phyloP scores from a whole-genome alignment of 1,140 invertebrate genomes.

The Bombus pascuorum region DNA sequence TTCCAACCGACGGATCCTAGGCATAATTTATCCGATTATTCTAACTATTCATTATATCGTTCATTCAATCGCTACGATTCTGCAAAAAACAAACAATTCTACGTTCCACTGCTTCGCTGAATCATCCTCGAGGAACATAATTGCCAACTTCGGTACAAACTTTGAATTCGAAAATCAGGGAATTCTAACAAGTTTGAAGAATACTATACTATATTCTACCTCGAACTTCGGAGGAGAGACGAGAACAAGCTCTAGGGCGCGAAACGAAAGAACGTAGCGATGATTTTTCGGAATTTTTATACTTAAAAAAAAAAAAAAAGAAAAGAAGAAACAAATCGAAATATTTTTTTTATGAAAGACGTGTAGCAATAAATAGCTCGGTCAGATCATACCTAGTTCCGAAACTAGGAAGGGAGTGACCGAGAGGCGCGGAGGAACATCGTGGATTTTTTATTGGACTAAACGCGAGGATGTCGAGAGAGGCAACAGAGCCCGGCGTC shows the following conservation, averaged over 20 bases:
- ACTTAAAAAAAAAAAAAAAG: no score
- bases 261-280: no score
- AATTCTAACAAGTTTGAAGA: no score
- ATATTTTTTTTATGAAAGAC: neutral
- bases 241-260: no score
- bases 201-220: no score
- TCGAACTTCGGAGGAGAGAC: neutral
- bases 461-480: constrained; percentile 35
- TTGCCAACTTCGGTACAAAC: neutral
- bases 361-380: no score
- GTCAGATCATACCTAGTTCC: neutral
- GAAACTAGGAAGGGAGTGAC: neutral
- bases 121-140: neutral
- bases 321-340: neutral
- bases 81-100: neutral
- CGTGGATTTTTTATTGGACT: constrained; percentile 10
- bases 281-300: no score
- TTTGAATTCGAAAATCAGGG: neutral
- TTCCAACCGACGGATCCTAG: constrained; percentile 11
- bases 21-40: neutral
- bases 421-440: neutral
- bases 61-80: neutral
- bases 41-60: neutral
- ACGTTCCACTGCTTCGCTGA: neutral
- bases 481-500: constrained; percentile 49